Evolutionary conservation across 2,888 invertebrate species (phyloP), one percentile per base, ranked within the genome.

Genomic region (Andrena marginata): DNA sequence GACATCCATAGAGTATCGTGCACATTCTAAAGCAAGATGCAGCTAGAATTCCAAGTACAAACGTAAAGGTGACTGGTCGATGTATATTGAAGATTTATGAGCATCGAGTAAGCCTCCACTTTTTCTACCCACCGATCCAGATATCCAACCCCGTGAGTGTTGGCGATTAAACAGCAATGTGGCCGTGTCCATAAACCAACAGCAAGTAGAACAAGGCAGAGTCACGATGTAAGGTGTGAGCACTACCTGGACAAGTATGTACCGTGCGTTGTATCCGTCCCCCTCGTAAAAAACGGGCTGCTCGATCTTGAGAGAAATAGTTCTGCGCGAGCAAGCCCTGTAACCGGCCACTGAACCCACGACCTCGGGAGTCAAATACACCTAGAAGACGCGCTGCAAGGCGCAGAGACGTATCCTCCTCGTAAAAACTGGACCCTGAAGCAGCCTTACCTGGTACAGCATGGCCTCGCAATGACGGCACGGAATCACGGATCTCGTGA

Each of bases 281-380:
- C 13, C 13, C 65, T 76, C 76, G 73, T 84, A 82, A 82, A 82
- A 84, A 84, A 54, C 54, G 42, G 16, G 48, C 56, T 48, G 80
- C 60, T 74, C 80, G 83, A 85, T 85, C 80, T 77, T 59, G 16
- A 48, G 80, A 77, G 83, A 77, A 83, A 85, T 80, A 83, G 77
- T 83, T 77, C 68, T 73, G 73, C 48, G 29, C 26, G 63, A 71
- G 80, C 48, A 65, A 80, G 73, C 67, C 48, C 54, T 71, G 77
- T 73, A 77, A 77, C 77, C 84, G 84, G 84, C 73, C 84, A 85
- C 70, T 85, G 84, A 83, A 85, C 84, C 10, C 84, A 6, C 80
- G 83, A 85, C 84, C 83, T 83, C 82, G 77, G n/a, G 23, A 79
- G 75, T 82, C 83, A 77, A 71, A 82, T 78, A 68, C 82, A 48